Conservation (phyloP, 2,113 vertebrate genomes). For the Labeo catla region DNA sequence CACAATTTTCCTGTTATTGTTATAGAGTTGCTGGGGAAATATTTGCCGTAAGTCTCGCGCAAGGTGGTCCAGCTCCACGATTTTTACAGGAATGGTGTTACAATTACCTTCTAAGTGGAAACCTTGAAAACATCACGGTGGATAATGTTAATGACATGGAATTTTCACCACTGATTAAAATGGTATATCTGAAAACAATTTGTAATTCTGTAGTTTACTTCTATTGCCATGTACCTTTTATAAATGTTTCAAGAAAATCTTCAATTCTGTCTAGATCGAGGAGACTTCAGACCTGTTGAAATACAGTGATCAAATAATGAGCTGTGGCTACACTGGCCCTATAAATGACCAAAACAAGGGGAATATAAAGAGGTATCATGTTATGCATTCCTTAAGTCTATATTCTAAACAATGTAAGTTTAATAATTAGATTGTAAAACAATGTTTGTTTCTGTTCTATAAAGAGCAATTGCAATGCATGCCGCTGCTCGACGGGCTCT, state of each 20-base stretch:
- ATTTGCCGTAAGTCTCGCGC: background rate
- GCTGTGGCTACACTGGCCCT: background rate
- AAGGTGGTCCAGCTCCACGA: conserved; percentile 6
- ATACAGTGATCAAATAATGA: background rate
- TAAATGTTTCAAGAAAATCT: background rate
- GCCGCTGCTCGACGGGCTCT: background rate
- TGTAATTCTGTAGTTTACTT: background rate
- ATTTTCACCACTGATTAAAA: conserved; percentile 9
- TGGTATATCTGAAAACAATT: background rate
- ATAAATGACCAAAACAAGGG: background rate
- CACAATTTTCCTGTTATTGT: background rate
- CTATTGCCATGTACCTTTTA: background rate
- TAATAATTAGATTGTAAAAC: background rate
- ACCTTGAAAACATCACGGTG: background rate
- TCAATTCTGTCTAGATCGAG: background rate
- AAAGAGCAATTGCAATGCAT: conserved; percentile 5
- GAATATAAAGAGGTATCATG: background rate
- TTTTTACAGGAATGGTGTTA: conserved; percentile 10
- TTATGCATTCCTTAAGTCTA: background rate
- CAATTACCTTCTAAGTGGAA: background rate
- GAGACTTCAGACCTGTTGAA: background rate
- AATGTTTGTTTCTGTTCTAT: conserved; percentile 1
- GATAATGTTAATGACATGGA: background rate
- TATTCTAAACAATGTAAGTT: background rate
- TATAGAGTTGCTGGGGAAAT: conserved; percentile 13